A percentile compares a stretch with the other conserved stretches of the same genome.
Conservation (phyloP, 2,113 vertebrate genomes). For the Platycercus adscitus region DNA sequence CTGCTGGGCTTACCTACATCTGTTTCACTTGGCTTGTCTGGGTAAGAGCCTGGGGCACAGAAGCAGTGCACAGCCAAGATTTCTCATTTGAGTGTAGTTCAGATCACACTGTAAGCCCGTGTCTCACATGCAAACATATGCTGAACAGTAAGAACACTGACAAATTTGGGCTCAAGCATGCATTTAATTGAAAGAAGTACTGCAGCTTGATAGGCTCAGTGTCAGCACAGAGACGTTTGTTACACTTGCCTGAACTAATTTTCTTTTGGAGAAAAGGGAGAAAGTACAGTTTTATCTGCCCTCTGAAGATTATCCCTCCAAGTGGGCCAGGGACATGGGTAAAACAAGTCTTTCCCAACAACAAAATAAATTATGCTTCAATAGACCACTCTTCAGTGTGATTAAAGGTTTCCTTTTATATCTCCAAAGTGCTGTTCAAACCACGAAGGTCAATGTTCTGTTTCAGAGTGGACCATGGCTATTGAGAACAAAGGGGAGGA, state of each 20-base stretch:
- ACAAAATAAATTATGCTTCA: neutral
- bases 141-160: neutral
- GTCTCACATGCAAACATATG: neutral
- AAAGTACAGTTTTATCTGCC: neutral
- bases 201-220: neutral
- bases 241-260: neutral
- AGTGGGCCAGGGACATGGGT: fast-evolving
- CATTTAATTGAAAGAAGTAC: neutral
- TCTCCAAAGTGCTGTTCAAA: neutral
- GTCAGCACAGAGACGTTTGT: neutral
- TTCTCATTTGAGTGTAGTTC: neutral
- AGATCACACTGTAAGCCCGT: neutral
- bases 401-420: neutral
- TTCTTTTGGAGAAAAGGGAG: neutral
- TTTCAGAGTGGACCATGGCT: neutral
- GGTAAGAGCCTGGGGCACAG: neutral
- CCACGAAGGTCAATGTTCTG: neutral
- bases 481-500: neutral
- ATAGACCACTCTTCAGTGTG: neutral
- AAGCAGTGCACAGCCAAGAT: fast-evolving
- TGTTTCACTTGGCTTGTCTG: neutral
- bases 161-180: neutral
- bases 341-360: neutral
- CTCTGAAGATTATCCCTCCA: neutral
- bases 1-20: neutral